Percentiles rank a stretch among this genome's conserved stretches.
Conservation (phyloP, 2,797 vertebrate species). For the Masticophis lateralis region DNA sequence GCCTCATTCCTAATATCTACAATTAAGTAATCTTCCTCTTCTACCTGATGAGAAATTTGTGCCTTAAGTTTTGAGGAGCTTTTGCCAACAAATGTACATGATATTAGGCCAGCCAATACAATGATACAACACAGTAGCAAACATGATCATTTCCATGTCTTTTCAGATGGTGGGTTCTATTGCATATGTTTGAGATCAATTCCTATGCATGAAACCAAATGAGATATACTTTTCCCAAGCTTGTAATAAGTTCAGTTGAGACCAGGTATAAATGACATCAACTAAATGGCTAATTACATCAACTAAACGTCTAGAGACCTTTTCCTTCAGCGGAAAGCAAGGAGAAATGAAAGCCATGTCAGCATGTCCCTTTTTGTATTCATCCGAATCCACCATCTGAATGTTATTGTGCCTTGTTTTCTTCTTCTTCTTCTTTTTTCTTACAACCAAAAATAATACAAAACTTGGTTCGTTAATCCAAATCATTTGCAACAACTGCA, state of each 20-base stretch:
- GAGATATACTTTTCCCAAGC: neutral
- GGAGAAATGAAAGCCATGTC: neutral
- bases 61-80: neutral
- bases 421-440: neutral
- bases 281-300: neutral
- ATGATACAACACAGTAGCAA: neutral
- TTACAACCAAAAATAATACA: constrained; percentile 32
- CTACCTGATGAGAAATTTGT: neutral
- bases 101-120: neutral
- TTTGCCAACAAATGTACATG: neutral
- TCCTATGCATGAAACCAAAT: neutral
- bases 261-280: neutral
- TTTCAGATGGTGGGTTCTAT: neutral
- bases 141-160: neutral
- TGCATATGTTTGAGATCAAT: neutral
- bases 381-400: neutral
- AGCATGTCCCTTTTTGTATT: neutral
- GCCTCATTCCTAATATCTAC: neutral
- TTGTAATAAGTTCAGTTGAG: neutral
- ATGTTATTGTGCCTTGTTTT: no score
- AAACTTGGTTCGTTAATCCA: constrained; percentile 42
- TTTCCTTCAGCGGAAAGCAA: neutral
- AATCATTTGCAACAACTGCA: constrained; percentile 28
- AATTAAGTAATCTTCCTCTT: neutral
- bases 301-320: neutral